Conservation (phyloP, 2,797 vertebrate genomes). For the Dallia pectoralis region DNA sequence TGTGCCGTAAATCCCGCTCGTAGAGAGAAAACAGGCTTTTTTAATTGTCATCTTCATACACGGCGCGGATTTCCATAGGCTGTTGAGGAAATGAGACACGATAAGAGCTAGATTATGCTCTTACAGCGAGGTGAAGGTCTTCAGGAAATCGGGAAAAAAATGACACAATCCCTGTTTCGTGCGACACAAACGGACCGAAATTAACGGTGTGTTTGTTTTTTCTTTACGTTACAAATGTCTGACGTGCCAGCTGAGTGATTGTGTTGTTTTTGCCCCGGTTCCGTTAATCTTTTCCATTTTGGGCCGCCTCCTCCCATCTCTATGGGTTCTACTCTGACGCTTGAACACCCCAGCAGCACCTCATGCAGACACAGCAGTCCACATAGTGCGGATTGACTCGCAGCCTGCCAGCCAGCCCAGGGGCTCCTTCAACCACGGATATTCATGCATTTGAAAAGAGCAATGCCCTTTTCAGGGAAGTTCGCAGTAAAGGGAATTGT, state of each 20-base stretch:
- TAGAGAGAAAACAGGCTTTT: neutral
- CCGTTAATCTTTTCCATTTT: neutral
- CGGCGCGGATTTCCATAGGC: neutral
- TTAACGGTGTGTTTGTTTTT: neutral
- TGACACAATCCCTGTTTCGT: neutral
- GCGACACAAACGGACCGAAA: neutral
- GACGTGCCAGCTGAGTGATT: neutral
- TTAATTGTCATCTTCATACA: neutral
- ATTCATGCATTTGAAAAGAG: slow-evolving; percentile 1
- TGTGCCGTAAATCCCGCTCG: neutral
- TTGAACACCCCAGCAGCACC: neutral
- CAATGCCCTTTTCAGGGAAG: neutral
- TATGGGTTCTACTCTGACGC: slow-evolving; percentile 1
- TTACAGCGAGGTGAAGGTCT: no score
- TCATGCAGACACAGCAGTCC: neutral
- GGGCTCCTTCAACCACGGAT: slow-evolving; percentile 2
- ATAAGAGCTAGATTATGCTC: no score
- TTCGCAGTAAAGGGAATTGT: neutral
- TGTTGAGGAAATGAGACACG: neutral
- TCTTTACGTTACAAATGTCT: neutral
- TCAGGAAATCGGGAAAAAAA: neutral
- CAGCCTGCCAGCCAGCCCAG: neutral
- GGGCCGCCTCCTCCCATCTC: neutral
- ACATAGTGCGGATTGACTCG: neutral
- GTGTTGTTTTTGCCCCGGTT: neutral